A percentile compares a stretch with the other conserved stretches of the same genome.
These are phyloP conservation scores for Spermophilus dauricus DNA, from an alignment of 2,113 vertebrate genomes.

Conservation along the genomic window DNA sequence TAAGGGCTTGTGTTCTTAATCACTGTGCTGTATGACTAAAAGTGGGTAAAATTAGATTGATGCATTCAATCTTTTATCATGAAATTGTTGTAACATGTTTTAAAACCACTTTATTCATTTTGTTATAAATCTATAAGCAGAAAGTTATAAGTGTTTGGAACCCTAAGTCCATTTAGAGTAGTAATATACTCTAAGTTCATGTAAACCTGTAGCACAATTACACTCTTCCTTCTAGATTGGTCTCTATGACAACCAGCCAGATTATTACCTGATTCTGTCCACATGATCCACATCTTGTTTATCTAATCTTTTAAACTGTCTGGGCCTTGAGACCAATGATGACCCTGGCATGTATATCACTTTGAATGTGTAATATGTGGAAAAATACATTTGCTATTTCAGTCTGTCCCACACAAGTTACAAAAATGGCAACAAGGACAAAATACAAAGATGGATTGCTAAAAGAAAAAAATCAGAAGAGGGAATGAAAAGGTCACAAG, in stretches of 20 bases:
- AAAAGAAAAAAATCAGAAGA: background rate
- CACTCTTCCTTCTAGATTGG: background rate
- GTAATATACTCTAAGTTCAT: background rate
- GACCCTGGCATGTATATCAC: slow-evolving; percentile 5
- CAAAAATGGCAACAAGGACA: slow-evolving; percentile 70
- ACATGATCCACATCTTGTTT: slow-evolving; percentile 56
- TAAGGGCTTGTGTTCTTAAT: slow-evolving; percentile 12
- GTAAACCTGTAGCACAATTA: background rate
- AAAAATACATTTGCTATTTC: slow-evolving; percentile 74
- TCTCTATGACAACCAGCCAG: slow-evolving; percentile 24
- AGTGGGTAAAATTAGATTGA: background rate
- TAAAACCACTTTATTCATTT: background rate
- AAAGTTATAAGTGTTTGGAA: background rate
- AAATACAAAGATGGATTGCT: slow-evolving; percentile 48
- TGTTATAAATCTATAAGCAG: background rate
- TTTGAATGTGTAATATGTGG: slow-evolving; percentile 59
- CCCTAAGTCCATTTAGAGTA: background rate
- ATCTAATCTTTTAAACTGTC: slow-evolving; percentile 65
- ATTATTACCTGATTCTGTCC: slow-evolving; percentile 65
- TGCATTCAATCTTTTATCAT: background rate
- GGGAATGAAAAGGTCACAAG: background rate
- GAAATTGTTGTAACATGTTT: background rate
- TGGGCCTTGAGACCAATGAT: slow-evolving; percentile 65
- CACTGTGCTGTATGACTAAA: slow-evolving; percentile 2
- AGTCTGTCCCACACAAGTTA: slow-evolving; percentile 2